Conservation (phyloP, 2,113 vertebrate genomes). For the Bujurquina vittata region DNA sequence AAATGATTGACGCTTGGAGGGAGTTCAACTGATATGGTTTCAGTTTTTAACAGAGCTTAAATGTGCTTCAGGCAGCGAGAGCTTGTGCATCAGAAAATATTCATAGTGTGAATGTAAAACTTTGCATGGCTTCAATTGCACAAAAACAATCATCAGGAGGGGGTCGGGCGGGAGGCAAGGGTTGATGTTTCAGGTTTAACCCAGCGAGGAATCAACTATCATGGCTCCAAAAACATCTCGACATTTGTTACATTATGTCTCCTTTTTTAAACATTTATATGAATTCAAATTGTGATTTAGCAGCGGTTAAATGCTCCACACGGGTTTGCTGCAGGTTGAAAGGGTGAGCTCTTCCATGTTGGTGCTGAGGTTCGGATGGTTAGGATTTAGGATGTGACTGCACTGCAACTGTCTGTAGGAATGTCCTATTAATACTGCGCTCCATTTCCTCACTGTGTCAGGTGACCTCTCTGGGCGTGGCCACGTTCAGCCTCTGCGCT, state of each 20-base stretch:
- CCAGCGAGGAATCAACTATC: not conserved
- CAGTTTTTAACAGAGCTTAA: not conserved
- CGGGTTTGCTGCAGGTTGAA: too few species aligned
- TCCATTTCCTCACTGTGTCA: constrained; percentile 60
- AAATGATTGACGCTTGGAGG: too few species aligned
- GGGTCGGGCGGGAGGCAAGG: not conserved
- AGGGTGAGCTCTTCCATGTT: not conserved
- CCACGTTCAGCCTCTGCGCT: constrained; percentile 95
- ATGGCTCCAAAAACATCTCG: not conserved
- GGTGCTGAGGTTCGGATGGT: not conserved
- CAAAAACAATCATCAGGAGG: not conserved
- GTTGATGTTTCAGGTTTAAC: not conserved
- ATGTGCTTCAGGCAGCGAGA: not conserved
- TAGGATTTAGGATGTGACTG: not conserved
- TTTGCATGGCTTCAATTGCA: not conserved
- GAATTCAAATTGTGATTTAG: too few species aligned
- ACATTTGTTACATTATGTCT: not conserved
- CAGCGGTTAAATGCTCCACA: too few species aligned
- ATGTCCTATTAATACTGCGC: not conserved
- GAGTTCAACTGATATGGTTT: too few species aligned
- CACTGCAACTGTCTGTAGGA: not conserved
- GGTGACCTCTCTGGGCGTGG: constrained; percentile 93
- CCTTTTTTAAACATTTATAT: not conserved
- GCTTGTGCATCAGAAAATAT: not conserved
- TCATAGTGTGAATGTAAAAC: not conserved